These are phyloP conservation scores for Agrypnus murinus DNA, from an alignment of 2,888 invertebrate genomes.

Conservation along the genomic window DNA sequence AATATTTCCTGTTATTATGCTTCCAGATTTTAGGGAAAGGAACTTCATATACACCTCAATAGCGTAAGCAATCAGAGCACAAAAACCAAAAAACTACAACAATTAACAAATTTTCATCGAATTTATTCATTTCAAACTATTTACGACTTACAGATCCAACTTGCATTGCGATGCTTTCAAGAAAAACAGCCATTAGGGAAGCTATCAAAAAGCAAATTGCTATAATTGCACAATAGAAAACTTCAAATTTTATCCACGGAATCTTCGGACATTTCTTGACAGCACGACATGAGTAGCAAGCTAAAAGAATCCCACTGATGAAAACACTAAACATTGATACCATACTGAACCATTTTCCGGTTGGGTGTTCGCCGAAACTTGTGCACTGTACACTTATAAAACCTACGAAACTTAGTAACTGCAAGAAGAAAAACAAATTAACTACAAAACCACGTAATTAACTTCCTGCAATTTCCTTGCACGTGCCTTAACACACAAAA, in stretches of 20 bases:
- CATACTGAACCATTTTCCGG: conserved; percentile 84
- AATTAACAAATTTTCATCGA: too few relatives aligned
- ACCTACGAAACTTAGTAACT: conserved; percentile 82
- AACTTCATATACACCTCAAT: too few relatives aligned
- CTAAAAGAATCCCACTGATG: conserved; percentile 86
- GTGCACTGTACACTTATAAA: conserved; percentile 85
- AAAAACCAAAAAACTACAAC: too few relatives aligned
- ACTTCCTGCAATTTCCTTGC: too few relatives aligned
- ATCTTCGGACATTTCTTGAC: conserved; percentile 89
- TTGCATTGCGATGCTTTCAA: conserved; percentile 75
- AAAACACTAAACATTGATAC: conserved; percentile 90
- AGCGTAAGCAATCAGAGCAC: too few relatives aligned
- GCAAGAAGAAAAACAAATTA: too few relatives aligned
- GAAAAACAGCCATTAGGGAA: conserved; percentile 80
- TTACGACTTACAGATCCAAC: conserved; percentile 88
- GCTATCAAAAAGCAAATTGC: conserved; percentile 84
- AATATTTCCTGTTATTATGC: too few relatives aligned
- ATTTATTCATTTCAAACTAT: too few relatives aligned
- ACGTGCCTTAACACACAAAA: too few relatives aligned
- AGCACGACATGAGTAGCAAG: conserved; percentile 88
- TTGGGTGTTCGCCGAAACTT: conserved; percentile 69
- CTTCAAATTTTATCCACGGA: conserved; percentile 91
- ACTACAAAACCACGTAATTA: too few relatives aligned
- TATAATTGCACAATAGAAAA: conserved; percentile 84
- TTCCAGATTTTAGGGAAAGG: too few relatives aligned